Conservation (phyloP, 2,113 vertebrate genomes). For the Passer montanus region DNA sequence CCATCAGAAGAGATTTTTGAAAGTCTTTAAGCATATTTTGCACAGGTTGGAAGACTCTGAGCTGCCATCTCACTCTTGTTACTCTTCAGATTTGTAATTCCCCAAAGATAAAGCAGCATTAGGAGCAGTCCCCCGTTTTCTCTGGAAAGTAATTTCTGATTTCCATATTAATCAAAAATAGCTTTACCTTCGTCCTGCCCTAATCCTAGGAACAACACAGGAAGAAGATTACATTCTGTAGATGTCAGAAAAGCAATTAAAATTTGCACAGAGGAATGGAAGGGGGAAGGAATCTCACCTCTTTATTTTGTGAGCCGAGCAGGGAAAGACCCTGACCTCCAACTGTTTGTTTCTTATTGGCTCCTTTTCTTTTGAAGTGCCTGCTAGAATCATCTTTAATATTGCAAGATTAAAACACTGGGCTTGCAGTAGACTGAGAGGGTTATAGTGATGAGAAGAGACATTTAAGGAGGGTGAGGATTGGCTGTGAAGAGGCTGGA, state of each 20-base stretch:
- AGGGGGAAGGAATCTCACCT: constrained; percentile 15
- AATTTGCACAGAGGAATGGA: background rate
- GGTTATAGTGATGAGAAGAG: background rate
- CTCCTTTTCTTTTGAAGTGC: constrained; percentile 10
- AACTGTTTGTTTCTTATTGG: constrained; percentile 5
- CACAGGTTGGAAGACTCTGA: background rate
- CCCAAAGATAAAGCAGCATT: constrained; percentile 42
- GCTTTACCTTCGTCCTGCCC: constrained; percentile 56
- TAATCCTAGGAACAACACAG: constrained; percentile 69
- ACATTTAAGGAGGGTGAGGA: background rate
- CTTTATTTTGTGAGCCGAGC: background rate
- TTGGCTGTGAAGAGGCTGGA: background rate
- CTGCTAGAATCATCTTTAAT: background rate
- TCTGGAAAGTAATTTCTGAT: constrained; percentile 65
- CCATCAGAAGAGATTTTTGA: background rate
- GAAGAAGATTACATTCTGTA: constrained; percentile 55
- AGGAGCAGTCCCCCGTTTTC: constrained; percentile 40
- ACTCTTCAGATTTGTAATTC: constrained; percentile 41
- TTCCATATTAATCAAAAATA: constrained; percentile 76
- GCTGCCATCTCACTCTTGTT: constrained; percentile 23
- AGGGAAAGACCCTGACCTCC: constrained; percentile 17
- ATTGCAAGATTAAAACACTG: background rate
- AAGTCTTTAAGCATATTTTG: background rate
- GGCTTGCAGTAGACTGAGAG: background rate
- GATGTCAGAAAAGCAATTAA: constrained; percentile 72